Conservation (phyloP, 1,140 invertebrate genomes). For the Coenobita brevimanus region DNA sequence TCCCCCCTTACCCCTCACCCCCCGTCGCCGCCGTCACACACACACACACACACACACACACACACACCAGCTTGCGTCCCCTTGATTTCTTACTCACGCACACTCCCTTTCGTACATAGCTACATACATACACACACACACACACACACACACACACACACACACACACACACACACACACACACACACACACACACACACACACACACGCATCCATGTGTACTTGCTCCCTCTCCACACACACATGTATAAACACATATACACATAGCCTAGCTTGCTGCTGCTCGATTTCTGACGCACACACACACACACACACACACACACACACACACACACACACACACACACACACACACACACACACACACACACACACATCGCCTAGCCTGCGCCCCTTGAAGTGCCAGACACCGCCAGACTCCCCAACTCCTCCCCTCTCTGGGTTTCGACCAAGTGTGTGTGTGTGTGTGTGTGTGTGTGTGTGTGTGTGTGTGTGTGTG, state of each 20-base stretch:
- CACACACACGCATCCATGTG: neutral
- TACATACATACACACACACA: neutral
- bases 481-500: too few species aligned
- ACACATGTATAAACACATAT: neutral
- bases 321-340: constrained; percentile 8
- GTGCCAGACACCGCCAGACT: too few species aligned
- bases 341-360: constrained; percentile 12
- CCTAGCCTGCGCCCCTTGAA: too few species aligned
- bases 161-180: constrained; percentile 1
- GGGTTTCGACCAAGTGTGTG: too few species aligned
- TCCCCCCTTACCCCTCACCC: too few species aligned
- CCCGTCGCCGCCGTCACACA: neutral
- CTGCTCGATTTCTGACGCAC: neutral
- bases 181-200: constrained; percentile 2
- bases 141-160: neutral
- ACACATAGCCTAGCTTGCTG: neutral
- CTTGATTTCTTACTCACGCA: too few species aligned
- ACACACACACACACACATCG: neutral
- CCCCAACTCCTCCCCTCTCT: too few species aligned
- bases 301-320: neutral
- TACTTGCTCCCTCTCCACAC: neutral
- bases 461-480: too few species aligned
- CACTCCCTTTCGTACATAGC: neutral
- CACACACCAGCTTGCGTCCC: too few species aligned
- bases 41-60: neutral